A percentile compares a stretch with the other conserved stretches of the same genome.
These are phyloP conservation scores for Syrrhaptes paradoxus DNA, from an alignment of 2,113 vertebrate genomes.

Conservation along the genomic window DNA sequence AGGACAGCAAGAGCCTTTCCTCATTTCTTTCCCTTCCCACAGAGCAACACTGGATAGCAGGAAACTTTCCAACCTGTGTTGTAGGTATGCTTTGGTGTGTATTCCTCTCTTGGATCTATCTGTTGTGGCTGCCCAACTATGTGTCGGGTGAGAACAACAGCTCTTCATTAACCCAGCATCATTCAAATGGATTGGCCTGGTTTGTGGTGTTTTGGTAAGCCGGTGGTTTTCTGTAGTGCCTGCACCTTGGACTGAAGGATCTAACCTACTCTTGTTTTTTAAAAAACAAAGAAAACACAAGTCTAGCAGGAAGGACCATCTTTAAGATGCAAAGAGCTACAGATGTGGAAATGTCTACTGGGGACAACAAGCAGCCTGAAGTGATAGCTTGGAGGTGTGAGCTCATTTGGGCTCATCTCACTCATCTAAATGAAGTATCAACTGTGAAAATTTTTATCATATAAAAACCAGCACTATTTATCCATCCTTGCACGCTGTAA, in stretches of 20 bases:
- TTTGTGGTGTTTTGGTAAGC: background rate
- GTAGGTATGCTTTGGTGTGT: background rate
- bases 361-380: background rate
- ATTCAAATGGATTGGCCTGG: background rate
- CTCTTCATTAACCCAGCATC: background rate
- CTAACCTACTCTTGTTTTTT: background rate
- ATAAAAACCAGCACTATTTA: background rate
- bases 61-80: background rate
- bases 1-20: background rate
- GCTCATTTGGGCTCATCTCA: background rate
- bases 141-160: background rate
- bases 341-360: background rate
- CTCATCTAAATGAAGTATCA: background rate
- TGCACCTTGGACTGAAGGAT: background rate
- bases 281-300: background rate
- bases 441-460: background rate
- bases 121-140: background rate
- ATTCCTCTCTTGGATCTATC: background rate
- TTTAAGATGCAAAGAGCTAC: background rate
- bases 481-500: background rate
- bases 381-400: background rate
- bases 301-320: background rate
- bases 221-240: background rate
- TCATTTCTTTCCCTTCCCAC: background rate
- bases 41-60: background rate